Conservation (phyloP, 1,140 invertebrate species). For the Solenopsis invicta region DNA sequence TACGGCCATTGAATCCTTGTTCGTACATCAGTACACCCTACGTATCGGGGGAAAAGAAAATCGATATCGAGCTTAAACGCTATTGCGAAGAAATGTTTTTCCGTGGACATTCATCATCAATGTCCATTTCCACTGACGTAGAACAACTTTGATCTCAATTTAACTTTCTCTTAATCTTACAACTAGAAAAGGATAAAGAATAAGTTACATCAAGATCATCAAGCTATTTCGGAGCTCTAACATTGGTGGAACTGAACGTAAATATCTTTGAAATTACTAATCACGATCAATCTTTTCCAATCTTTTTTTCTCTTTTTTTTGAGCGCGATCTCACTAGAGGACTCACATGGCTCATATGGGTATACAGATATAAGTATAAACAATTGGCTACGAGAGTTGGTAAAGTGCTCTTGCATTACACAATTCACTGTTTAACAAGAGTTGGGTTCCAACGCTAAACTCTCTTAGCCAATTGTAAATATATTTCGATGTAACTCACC, state of each 20-base stretch:
- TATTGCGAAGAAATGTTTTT: not conserved
- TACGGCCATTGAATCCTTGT: constrained; percentile 64
- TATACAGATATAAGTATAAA: constrained; percentile 64
- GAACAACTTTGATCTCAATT: no score
- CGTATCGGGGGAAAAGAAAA: not conserved
- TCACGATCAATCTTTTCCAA: not conserved
- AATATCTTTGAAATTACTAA: not conserved
- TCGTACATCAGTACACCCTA: not conserved
- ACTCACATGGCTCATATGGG: constrained; percentile 62
- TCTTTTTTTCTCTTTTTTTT: not conserved
- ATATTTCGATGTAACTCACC: constrained; percentile 74
- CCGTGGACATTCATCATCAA: no score
- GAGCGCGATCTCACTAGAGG: not conserved
- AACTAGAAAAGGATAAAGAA: no score
- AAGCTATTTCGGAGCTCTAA: no score
- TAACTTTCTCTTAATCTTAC: no score
- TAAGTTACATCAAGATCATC: no score
- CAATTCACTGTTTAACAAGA: not conserved
- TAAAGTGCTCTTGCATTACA: not conserved
- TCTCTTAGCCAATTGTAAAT: constrained; percentile 70
- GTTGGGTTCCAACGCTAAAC: not conserved
- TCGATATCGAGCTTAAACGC: not conserved
- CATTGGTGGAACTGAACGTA: no score
- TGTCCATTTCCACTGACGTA: no score
- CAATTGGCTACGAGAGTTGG: constrained; percentile 68